Evolutionary conservation across 2,888 invertebrate species (phyloP).

Genomic region (Gymnosoma rotundatum): DNA sequence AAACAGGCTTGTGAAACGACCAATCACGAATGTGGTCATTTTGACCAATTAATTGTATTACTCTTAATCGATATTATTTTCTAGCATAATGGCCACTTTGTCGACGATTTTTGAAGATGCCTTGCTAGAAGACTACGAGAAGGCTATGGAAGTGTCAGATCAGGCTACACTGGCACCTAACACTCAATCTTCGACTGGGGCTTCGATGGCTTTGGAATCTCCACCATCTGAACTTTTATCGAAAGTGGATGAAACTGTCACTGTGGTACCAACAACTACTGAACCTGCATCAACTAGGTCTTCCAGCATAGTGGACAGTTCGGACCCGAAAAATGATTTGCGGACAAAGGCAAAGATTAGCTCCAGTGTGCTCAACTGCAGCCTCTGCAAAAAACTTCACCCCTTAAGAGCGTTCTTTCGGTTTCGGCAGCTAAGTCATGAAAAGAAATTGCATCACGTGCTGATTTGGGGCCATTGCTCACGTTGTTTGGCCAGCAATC

Average conservation of each 20-base stretch:
- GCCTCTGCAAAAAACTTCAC: neutral
- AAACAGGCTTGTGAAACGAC: neutral
- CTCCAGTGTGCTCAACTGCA: neutral
- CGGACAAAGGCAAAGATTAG: neutral
- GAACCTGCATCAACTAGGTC: neutral
- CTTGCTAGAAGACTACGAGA: no score
- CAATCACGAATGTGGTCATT: neutral
- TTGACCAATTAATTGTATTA: no score
- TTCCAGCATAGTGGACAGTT: neutral
- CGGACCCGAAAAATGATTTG: neutral
- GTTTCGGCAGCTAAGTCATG: neutral
- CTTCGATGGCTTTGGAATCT: neutral
- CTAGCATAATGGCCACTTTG: neutral
- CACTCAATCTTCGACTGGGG: no score
- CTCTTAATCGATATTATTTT: neutral
- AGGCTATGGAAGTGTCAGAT: neutral
- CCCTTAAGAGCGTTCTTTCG: neutral
- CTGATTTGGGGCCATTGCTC: neutral
- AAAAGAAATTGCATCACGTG: neutral
- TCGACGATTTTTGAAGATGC: no score
- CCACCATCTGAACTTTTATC: neutral
- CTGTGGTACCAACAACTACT: no score
- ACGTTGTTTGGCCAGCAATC: neutral
- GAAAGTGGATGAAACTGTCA: no score
- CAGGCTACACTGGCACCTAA: no score